Base-by-base conservation (phyloP, 2,888 invertebrate species). In the Tinea trinotella region DNA sequence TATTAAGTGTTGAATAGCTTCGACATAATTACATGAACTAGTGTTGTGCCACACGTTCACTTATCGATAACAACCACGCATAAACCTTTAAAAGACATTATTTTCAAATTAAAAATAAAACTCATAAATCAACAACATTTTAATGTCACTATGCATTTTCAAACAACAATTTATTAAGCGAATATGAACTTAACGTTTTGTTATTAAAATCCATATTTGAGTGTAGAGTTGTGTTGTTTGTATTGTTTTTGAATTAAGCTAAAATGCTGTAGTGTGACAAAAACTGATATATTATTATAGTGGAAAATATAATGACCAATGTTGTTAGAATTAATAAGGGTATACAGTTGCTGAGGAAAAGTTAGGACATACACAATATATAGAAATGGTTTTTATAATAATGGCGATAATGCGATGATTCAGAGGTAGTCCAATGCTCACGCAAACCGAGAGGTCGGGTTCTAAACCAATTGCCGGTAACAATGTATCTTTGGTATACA, bases 101-200 rank as follows among this genome's bases (percentile, higher is more conserved):
- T 48, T 48, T 48, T 20, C 50, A 50, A 50, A 50, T 50, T 50
- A 50, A 50, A 50, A 50, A 50, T 50, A 24, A 50, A 50, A 50
- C 10, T 40, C 50, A 50, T 50, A 50, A 50, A 50, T 50, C 50
- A 50, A 50, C 50, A 22, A 2, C 50, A 50, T 40, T 40, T 40
- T 13, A 40, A 40, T 40, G n/a, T 40, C 7, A 30, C 2, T 12
- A 15, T 40, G 40, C 40, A 40, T 40, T 40, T 40, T 40, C 40
- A 40, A 13, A 40, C 40, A 7, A 4, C 15, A 15, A 40, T 6
- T 24, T 24, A 24, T 7, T 9, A 24, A 24, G 24, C 6, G 24
- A 24, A 24, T 7, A 24, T 24, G 24, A 5, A 7, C 24, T 24
- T 24, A 7, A 24, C n/a, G n/a, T n/a, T n/a, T n/a, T n/a, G n/a